Base-by-base conservation (phyloP, 2,888 invertebrate genomes). In the Strigamia maritima region DNA sequence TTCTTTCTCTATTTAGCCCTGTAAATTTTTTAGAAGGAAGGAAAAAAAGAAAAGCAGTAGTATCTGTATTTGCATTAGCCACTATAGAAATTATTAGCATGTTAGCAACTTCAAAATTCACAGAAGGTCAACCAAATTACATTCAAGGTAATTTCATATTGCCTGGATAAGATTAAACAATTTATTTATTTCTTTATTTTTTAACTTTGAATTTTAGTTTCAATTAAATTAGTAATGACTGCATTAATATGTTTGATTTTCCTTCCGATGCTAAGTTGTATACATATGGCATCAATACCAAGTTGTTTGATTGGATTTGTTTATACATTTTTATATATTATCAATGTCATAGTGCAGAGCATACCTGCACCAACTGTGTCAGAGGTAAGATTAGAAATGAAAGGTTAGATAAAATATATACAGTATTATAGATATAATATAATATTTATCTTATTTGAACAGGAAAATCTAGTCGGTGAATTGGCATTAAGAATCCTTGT, bases 291-390 rank as follows among this genome's bases (percentile, higher is more conserved):
- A 10, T 65, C 60, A 65, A 12, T 65, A 0, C 12, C 60, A 19
- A 65, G 60, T 65, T 65, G 60, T 65, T 8, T 65, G 60, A n/a
- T 65, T 65, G 60, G 60, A 65, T 65, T 65, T 22, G 24, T 65
- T 0, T 65, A 65, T 7, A 65, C 60, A 7, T 22, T 19, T 65
- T 24, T 65, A 65, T 65, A 65, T 12, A 65, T 65, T 65, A 24
- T 65, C 1, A 65, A 65, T 24, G 22, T 24, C 24, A 24, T 65
- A 24, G 22, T 65, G 14, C 60, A 65, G 24, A 65, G 60, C 60
- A 24, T 65, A 65, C 60, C 60, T 12, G 60, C 60, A 22, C 60
- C 60, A 22, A 65, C 60, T 1, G 60, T 65, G 19, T 65, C 60
- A 65, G 7, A 3, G 60, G 60, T 65, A 8, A 24, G 12, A 24